Percentiles rank a stretch among this genome's conserved stretches.
Conservation (phyloP, 1,140 invertebrate species). For the Apis cerana region DNA sequence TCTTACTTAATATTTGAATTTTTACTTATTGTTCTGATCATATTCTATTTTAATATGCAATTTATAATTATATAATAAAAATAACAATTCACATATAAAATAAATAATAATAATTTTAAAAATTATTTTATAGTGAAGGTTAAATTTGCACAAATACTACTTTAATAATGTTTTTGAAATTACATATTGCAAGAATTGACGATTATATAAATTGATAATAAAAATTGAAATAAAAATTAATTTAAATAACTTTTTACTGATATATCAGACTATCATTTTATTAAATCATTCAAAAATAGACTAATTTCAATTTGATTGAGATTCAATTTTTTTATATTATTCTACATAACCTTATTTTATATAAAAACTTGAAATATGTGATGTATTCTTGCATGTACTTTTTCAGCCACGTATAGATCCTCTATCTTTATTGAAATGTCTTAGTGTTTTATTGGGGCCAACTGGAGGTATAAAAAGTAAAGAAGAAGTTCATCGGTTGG, state of each 20-base stretch:
- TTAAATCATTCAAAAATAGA: background rate
- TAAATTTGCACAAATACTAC: background rate
- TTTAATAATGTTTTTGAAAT: background rate
- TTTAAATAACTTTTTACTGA: background rate
- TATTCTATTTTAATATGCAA: background rate
- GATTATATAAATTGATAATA: no score
- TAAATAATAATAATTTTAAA: background rate
- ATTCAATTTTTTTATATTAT: background rate
- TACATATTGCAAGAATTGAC: background rate
- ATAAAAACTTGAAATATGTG: conserved; percentile 12
- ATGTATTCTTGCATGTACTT: conserved; percentile 25
- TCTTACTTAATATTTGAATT: background rate
- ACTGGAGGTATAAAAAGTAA: conserved; percentile 93
- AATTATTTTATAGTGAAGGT: background rate
- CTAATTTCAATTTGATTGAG: background rate
- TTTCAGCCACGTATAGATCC: conserved; percentile 96
- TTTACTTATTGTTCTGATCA: background rate
- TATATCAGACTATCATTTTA: background rate
- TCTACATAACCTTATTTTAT: conserved; percentile 3
- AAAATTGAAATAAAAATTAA: background rate
- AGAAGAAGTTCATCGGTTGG: conserved; percentile 91
- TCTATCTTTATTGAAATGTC: conserved; percentile 91
- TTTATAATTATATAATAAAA: background rate
- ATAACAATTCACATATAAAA: background rate
- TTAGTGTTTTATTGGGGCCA: conserved; percentile 90